These are phyloP conservation scores for Cettia cetti DNA, from an alignment of 2,113 vertebrate species.

Conservation along the genomic window DNA sequence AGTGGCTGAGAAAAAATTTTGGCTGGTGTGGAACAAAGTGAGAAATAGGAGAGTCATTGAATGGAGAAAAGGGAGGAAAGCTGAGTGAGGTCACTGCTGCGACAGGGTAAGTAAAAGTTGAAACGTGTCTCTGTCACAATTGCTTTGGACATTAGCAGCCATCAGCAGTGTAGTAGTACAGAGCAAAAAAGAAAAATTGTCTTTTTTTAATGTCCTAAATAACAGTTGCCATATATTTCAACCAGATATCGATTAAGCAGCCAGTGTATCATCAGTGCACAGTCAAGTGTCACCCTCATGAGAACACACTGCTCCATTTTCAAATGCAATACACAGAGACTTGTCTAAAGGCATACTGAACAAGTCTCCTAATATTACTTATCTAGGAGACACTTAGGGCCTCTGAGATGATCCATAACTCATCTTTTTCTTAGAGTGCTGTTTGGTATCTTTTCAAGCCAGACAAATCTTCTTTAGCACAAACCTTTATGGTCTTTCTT, in stretches of 20 bases:
- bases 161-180: neutral
- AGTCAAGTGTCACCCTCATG: neutral
- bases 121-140: neutral
- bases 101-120: neutral
- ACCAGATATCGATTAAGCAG: neutral
- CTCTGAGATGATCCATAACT: neutral
- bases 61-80: neutral
- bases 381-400: neutral
- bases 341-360: neutral
- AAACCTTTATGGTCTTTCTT: neutral
- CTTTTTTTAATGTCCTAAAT: neutral
- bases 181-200: neutral
- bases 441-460: neutral
- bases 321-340: neutral
- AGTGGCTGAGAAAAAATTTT: neutral
- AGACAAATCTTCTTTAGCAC: neutral
- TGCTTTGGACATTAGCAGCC: neutral
- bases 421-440: neutral
- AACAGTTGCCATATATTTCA: neutral
- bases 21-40: neutral
- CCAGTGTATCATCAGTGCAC: neutral
- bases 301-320: neutral
- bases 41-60: neutral
- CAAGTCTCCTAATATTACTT: neutral
- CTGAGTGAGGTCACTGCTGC: neutral